Percentiles rank a stretch among this genome's conserved stretches.
Evolutionary conservation across 1,140 invertebrate genomes (phyloP).

Genomic region (Yoshiicerus persimilis): DNA sequence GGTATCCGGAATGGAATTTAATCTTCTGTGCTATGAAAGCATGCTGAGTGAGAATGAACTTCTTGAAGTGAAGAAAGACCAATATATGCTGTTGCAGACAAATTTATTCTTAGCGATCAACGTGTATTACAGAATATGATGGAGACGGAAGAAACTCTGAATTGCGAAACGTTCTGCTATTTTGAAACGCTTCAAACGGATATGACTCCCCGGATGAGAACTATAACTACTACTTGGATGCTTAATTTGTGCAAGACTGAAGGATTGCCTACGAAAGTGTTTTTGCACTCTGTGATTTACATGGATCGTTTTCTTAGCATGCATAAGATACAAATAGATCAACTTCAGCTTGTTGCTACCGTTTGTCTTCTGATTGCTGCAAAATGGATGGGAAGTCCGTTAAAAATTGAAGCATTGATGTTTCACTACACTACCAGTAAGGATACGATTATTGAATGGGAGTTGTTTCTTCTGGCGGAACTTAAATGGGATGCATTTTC

Average conservation of each 20-base stretch:
- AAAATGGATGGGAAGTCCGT: background rate
- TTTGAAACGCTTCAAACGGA: conserved; percentile 84
- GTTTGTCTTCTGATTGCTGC: background rate
- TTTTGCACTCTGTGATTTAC: background rate
- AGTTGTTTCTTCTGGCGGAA: conserved; percentile 72
- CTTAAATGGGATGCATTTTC: conserved; percentile 80
- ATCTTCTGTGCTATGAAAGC: no score
- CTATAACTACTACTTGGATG: conserved; percentile 93
- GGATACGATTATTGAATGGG: conserved; percentile 69
- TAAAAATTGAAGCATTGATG: background rate
- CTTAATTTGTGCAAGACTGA: conserved; percentile 71
- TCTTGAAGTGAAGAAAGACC: no score
- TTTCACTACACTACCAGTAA: background rate
- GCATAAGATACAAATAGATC: background rate
- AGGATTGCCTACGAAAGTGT: background rate
- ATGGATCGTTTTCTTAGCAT: background rate
- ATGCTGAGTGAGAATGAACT: no score
- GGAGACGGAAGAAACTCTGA: conserved; percentile 69
- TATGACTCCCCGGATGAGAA: conserved; percentile 83
- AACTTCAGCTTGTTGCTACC: background rate
- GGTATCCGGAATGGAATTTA: no score
- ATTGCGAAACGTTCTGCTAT: conserved; percentile 61
- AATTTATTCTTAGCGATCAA: conserved; percentile 72
- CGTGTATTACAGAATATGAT: conserved; percentile 82
- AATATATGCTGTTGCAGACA: conserved; percentile 64